Percentiles rank a stretch among this genome's conserved stretches.
These are phyloP conservation scores for Oscheius sp. DNA, from an alignment of 2,888 invertebrate species.

Conservation along the genomic window DNA sequence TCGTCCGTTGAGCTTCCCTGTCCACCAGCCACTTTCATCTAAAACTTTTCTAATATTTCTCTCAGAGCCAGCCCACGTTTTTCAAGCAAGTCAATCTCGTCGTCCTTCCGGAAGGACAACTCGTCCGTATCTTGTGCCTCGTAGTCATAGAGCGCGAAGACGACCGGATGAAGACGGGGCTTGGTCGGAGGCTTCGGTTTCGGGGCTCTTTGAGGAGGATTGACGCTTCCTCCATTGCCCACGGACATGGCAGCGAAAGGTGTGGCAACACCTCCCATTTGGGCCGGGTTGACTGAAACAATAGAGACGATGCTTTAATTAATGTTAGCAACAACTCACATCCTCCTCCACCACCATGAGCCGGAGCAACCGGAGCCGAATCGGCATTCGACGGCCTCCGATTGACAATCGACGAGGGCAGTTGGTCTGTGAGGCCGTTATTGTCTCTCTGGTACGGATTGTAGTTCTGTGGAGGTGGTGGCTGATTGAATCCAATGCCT, in stretches of 20 bases:
- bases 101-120: conserved; percentile 79
- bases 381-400: background rate
- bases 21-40: conserved; percentile 83
- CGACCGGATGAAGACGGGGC: conserved; percentile 70
- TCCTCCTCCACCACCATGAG: conserved; percentile 25
- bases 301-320: background rate
- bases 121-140: conserved; percentile 81
- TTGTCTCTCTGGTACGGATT: conserved; percentile 8
- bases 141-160: conserved; percentile 79
- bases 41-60: background rate
- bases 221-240: conserved; percentile 1
- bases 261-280: conserved; percentile 39
- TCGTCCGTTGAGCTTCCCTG: conserved; percentile 78
- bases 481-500: background rate
- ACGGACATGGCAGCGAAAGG: conserved; percentile 36
- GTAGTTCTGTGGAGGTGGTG: conserved; percentile 6
- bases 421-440: conserved; percentile 6
- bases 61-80: conserved; percentile 76
- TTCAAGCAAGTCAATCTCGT: conserved; percentile 79
- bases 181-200: conserved; percentile 75
- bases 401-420: conserved; percentile 25
- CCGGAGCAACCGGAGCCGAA: conserved; percentile 16
- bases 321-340: conserved; percentile 5
- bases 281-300: conserved; percentile 29
- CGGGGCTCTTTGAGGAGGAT: conserved; percentile 71